These are phyloP conservation scores for Menidia beryllina DNA, from an alignment of 2,113 vertebrate species.

Conservation along the genomic window DNA sequence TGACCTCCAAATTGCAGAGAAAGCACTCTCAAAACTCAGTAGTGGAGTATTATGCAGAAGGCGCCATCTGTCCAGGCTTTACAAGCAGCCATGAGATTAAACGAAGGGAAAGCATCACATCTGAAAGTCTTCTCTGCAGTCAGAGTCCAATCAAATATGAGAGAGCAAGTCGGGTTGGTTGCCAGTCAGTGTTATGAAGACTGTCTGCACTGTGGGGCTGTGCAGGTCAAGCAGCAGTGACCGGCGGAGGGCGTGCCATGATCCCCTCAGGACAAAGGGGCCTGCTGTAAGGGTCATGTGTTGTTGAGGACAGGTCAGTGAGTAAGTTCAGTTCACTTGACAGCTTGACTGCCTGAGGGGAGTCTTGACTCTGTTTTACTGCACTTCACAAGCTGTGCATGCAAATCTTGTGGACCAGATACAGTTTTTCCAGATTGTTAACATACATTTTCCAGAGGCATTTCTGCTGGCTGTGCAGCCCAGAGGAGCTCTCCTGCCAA, in stretches of 20 bases:
- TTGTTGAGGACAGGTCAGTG: conserved; percentile 56
- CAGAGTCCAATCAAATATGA: conserved; percentile 37
- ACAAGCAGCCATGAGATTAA: conserved; percentile 67
- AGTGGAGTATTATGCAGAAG: conserved; percentile 63
- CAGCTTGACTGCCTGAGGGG: conserved; percentile 67
- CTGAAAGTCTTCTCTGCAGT: conserved; percentile 41
- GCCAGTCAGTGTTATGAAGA: conserved; percentile 16
- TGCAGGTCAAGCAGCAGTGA: conserved; percentile 29
- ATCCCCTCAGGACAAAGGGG: conserved; percentile 23
- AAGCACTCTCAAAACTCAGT: conserved; percentile 71
- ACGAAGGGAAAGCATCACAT: conserved; percentile 64
- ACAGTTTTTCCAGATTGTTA: conserved; percentile 11
- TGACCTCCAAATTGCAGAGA: conserved; percentile 75
- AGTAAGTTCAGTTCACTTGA: conserved; percentile 51
- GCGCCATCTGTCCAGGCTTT: conserved; percentile 76
- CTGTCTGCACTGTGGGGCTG: neutral
- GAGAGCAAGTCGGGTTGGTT: conserved; percentile 5
- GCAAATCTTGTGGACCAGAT: conserved; percentile 24
- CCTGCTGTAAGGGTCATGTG: conserved; percentile 31
- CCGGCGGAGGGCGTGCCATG: conserved; percentile 17
- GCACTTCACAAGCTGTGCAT: conserved; percentile 4
- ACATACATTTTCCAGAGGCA: conserved; percentile 5
- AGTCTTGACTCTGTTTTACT: conserved; percentile 27
- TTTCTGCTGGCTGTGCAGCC: conserved; percentile 1
- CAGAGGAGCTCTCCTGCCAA: conserved; percentile 6